Base-by-base conservation (phyloP, 2,113 vertebrate genomes). In the Ochotona curzoniae region DNA sequence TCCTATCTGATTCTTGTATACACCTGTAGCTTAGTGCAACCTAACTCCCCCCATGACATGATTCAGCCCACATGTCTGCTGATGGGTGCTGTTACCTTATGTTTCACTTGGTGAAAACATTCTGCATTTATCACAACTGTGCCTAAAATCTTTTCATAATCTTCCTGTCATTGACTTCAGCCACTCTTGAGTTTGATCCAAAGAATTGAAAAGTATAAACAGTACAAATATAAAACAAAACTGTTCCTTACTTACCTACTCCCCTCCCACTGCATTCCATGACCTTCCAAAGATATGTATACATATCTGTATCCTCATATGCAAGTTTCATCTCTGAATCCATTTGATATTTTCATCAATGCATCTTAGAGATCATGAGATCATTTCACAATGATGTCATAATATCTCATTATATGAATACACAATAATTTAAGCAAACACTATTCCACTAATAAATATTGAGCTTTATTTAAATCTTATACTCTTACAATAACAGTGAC, bases 91-190 rank as follows among this genome's bases (percentile, higher is more conserved):
- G n/a, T n/a, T n/a, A n/a, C n/a, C n/a, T n/a, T 35, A 57, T 64
- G 13, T 87, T 87, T 70, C 25, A 84, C 54, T 94, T 74, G 89
- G 8, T 76, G 32, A 91, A 66, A 7, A 69, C 23, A 60, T 89
- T 85, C 64, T 70, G 14, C 32, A 9, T 63, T 82, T 78, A 30
- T 57, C 82, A 38, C 30, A 74, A 2, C 35, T 63, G 7, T 93
- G 23, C 76, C n/a, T 70, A 21, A 92, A 80, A 35, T 30, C 63
- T 74, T 96, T 87, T 71, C 70, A 75, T 89, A 89, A 75, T 49
- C 44, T 92, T 83, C 13, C 32, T 92, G 18, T 38, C 51, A 76
- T 30, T 73, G 80, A 82, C 81, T 89, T 20, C 12, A 95, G n/a
- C 12, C 17, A 67, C 38, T 44, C 35, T 21, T 83, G 14, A 93